Base-by-base conservation (phyloP, 2,113 vertebrate species). In the Hemichromis elongatus region DNA sequence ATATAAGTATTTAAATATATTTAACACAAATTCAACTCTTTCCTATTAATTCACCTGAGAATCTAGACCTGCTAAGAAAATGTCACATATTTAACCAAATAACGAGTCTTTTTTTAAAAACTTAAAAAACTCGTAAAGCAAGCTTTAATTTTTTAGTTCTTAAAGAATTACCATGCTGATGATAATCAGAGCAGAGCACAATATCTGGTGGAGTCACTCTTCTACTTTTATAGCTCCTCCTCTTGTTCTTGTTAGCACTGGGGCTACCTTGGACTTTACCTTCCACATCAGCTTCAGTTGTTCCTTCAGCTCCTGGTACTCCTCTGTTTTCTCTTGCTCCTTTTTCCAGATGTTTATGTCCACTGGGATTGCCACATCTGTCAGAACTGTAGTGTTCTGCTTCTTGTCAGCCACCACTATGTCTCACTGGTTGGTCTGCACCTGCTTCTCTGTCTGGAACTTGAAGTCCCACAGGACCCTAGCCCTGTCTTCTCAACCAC, bases 151-250 rank as follows among this genome's bases (percentile, higher is more conserved):
- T 54, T 56, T 56, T 24, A 37, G 33, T 26, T 21, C 30, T 24
- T 56, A 75, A 87, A 81, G 52, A 68, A 53, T 42, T 80, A 91
- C 57, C 77, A 85, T 84, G 86, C 90, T 70, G 80, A 85, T 92
- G 92, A 93, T 83, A 87, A 90, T 89, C 88, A 80, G 87, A 87
- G 87, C 88, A 91, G 81, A 89, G 92, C 26, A 11, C 80, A 92
- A 88, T 81, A 89, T 90, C 57, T 61, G 16, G 28, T 61, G 28
- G 28, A 61, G 16, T 61, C 16, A 61, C 6, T 61, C 57, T 61
- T 2, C 18, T 61, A 61, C 5, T 61, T 61, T 19, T 61, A 61
- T n/a, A 35, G 57, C 19, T 63, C 59, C 3, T 63, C 59, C 3
- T 35, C 35, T n/a, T n/a, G 57, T 18, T 35, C 57, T 5, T 35